Evolutionary conservation across 2,797 vertebrate genomes (phyloP).

Genomic region (Bufotes viridis): DNA sequence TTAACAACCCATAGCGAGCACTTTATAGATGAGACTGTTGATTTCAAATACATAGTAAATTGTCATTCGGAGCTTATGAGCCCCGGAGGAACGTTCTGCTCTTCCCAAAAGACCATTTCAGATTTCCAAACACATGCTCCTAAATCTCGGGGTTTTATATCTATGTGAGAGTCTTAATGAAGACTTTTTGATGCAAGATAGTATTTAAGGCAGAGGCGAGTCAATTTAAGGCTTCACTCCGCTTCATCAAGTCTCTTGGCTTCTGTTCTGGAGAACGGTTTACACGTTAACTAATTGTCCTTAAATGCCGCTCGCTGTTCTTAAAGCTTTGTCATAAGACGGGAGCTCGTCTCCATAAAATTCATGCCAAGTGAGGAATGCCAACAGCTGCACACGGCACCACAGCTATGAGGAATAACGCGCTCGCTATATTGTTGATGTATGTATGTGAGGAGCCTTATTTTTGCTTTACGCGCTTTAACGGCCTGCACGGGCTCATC

Average conservation of each 20-base stretch:
- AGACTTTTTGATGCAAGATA: conserved; percentile 78
- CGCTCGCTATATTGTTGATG: conserved; percentile 81
- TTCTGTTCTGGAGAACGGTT: conserved; percentile 73
- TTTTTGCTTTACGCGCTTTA: conserved; percentile 37
- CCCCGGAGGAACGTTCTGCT: conserved; percentile 72
- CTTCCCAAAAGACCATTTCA: conserved; percentile 69
- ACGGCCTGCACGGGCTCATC: conserved; percentile 12
- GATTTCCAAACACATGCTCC: conserved; percentile 77
- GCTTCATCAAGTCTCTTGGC: conserved; percentile 78
- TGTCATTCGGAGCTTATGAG: conserved; percentile 69
- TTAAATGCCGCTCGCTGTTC: conserved; percentile 78
- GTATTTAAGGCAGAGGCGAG: conserved; percentile 80
- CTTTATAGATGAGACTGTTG: conserved; percentile 68
- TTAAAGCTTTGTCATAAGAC: conserved; percentile 74
- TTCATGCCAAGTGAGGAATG: conserved; percentile 73
- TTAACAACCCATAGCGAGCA: conserved; percentile 55
- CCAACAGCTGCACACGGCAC: conserved; percentile 76
- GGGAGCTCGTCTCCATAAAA: conserved; percentile 79
- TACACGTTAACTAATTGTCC: conserved; percentile 70
- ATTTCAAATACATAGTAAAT: conserved; percentile 71
- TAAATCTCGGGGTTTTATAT: conserved; percentile 75
- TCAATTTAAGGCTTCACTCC: conserved; percentile 78
- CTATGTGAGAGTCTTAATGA: conserved; percentile 74
- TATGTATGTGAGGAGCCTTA: conserved; percentile 66
- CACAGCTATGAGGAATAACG: conserved; percentile 73